phyloP scores from a whole-genome alignment of 2,888 invertebrate species.

The Rotaria socialis region DNA sequence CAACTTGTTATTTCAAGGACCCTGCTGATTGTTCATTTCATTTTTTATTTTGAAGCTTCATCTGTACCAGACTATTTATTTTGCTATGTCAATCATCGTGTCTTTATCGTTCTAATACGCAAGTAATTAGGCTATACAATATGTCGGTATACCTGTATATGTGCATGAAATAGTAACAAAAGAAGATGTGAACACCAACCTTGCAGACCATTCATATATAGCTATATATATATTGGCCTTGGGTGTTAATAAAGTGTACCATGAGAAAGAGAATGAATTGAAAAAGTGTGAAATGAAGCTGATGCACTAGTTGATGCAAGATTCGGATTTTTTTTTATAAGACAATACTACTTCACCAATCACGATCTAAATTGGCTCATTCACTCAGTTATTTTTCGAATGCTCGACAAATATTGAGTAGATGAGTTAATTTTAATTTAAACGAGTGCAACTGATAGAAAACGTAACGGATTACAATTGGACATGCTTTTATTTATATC shows the following conservation, averaged over 20 bases:
- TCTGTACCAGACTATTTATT: neutral
- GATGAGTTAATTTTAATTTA: neutral
- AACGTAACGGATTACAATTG: neutral
- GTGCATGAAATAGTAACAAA: neutral
- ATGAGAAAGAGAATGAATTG: neutral
- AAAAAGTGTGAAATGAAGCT: constrained; percentile 9
- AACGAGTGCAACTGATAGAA: neutral
- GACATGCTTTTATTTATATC: neutral
- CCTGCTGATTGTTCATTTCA: neutral
- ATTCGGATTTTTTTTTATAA: neutral
- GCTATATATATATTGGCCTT: neutral
- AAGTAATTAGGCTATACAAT: neutral
- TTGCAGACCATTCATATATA: constrained; percentile 10
- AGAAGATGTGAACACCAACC: neutral
- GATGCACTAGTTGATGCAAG: neutral
- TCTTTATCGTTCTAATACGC: constrained; percentile 26
- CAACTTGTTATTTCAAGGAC: neutral
- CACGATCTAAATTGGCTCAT: neutral
- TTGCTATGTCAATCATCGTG: constrained; percentile 1
- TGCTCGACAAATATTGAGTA: neutral
- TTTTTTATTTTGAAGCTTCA: neutral
- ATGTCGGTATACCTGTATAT: neutral
- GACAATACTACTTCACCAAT: neutral
- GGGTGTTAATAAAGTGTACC: constrained; percentile 13
- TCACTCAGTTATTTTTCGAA: neutral